phyloP scores from a whole-genome alignment of 2,797 vertebrate genomes.

The Fistularia tabacaria region DNA sequence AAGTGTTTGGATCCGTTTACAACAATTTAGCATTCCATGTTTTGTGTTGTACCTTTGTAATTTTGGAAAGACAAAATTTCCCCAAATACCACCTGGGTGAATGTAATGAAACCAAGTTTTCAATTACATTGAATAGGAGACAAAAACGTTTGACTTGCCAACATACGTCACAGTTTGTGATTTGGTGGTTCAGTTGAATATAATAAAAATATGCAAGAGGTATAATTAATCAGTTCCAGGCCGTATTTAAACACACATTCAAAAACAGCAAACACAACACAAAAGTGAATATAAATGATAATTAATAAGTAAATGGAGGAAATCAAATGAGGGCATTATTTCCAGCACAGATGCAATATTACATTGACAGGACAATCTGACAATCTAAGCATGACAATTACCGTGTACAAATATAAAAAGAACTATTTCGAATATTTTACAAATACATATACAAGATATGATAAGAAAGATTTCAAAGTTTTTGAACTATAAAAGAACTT shows the following conservation, averaged over 20 bases:
- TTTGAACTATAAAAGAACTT: constrained; percentile 74
- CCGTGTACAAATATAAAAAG: constrained; percentile 77
- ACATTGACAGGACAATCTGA: constrained; percentile 71
- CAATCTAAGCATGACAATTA: constrained; percentile 71
- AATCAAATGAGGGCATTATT: constrained; percentile 58
- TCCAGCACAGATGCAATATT: constrained; percentile 63
- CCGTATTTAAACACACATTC: constrained; percentile 59
- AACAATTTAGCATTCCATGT: too few relatives aligned
- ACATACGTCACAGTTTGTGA: too few relatives aligned
- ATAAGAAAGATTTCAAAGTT: constrained; percentile 73
- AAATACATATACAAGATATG: constrained; percentile 74
- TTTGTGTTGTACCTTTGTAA: too few relatives aligned
- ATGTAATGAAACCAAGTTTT: not conserved
- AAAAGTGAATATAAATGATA: constrained; percentile 58
- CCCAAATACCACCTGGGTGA: too few relatives aligned
- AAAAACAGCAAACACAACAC: constrained; percentile 60
- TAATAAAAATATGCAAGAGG: constrained; percentile 42
- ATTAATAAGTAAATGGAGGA: constrained; percentile 56
- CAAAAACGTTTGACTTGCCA: too few relatives aligned
- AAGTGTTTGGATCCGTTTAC: too few relatives aligned
- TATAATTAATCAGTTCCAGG: constrained; percentile 57
- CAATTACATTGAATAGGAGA: constrained; percentile 43
- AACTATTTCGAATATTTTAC: constrained; percentile 65
- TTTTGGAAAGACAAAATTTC: too few relatives aligned
- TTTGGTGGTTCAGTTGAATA: not conserved